phyloP scores from a whole-genome alignment of 92 coral and sea anemone genomes.

The Epizoanthus stellaris region DNA sequence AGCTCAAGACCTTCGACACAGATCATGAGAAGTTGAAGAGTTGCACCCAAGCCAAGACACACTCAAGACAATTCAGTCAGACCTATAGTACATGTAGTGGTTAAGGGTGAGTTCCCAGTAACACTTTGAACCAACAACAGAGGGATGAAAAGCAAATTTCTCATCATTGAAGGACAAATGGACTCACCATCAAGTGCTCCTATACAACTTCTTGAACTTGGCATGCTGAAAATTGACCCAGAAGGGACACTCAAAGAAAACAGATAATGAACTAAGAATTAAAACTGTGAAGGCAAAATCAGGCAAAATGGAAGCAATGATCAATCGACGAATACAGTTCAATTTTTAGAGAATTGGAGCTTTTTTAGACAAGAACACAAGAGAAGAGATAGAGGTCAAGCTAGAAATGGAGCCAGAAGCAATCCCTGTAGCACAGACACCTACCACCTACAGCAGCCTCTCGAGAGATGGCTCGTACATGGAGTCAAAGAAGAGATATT shows the following conservation, averaged over 20 bases:
- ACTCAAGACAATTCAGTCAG: slow-evolving; percentile 2
- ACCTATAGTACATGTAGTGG: slow-evolving; percentile 15
- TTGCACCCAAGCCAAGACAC: too few relatives aligned
- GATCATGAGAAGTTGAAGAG: too few relatives aligned
- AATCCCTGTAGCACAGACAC: slow-evolving; percentile 42
- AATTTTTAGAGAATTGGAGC: slow-evolving; percentile 56
- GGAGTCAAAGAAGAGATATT: slow-evolving; percentile 37
- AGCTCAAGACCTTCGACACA: too few relatives aligned
- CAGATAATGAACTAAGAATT: slow-evolving; percentile 44
- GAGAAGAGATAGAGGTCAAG: slow-evolving; percentile 55
- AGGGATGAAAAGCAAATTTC: neutral
- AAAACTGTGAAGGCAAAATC: slow-evolving; percentile 20
- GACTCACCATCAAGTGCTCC: too few relatives aligned
- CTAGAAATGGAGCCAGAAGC: slow-evolving; percentile 67
- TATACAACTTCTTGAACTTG: slow-evolving; percentile 17
- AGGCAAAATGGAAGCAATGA: slow-evolving; percentile 18
- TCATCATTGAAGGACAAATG: slow-evolving; percentile 32
- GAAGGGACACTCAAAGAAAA: slow-evolving; percentile 62
- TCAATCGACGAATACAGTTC: slow-evolving; percentile 36
- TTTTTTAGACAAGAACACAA: slow-evolving; percentile 53
- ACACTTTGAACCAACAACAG: slow-evolving; percentile 37
- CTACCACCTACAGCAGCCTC: slow-evolving; percentile 50
- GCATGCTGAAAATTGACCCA: slow-evolving; percentile 64
- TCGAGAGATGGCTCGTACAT: slow-evolving; percentile 27
- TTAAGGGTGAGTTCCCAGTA: slow-evolving; percentile 63